Evolutionary conservation across 2,797 vertebrate species (phyloP), one percentile per base, ranked within the genome.

Genomic region (Bryconaethiops microstoma): DNA sequence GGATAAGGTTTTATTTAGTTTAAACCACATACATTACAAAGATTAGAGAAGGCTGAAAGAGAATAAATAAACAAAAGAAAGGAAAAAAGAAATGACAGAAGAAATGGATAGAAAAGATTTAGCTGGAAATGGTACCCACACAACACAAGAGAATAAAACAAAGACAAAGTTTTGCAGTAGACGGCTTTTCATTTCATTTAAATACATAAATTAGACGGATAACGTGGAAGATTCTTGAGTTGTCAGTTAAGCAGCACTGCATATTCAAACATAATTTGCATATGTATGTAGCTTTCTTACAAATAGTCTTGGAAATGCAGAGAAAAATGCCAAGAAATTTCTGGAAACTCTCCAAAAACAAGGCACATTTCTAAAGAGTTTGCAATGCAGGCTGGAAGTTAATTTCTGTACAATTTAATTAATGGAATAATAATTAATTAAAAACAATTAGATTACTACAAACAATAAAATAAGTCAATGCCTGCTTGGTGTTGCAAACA

Each of bases 151-250:
- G 23, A 78, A 59, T 12, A 71, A 19, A 35, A 40, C 77, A 39
- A 16, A 29, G 52, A 71, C 75, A 77, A 65, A 8, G 63, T 65
- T 40, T 23, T 65, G 63, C 63, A 65, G 39, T 65, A 65, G 63
- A 65, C 63, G 17, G 63, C 29, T 86, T 73, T 85, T 77, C 69
- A 78, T 84, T 87, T 89, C 72, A 89, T 88, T 90, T 92, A 91
- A 92, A 91, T 92, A 92, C 85, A 91, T 88, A 88, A 90, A 78
- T 90, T 88, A 87, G 50, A 82, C 42, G 72, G 64, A 83, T 16
- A 76, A 82, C 73, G 83, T 57, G 78, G 23, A 86, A 77, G 82
- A 73, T 75, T 64, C 74, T 54, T 84, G 78, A 79, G 82, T 83
- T 78, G 84, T 21, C 74, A 35, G 60, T 83, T 80, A 82, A 76